Conservation (phyloP, 2,888 invertebrate genomes). For the Cheilosia soror region DNA sequence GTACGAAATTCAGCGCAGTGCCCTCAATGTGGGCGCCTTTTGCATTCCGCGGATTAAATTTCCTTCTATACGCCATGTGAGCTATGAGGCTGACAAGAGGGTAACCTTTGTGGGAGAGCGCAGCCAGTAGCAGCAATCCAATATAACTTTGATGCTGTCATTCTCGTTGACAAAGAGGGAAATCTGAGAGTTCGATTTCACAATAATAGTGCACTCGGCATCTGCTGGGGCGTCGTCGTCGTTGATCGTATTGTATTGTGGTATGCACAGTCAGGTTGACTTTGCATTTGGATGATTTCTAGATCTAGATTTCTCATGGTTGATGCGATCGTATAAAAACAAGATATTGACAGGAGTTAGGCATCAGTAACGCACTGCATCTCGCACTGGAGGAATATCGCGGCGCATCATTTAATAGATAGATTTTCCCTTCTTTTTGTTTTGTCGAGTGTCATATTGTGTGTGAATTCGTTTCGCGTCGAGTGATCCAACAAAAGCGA, state of each 20-base stretch:
- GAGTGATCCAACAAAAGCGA: background rate
- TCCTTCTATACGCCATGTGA: constrained; percentile 26
- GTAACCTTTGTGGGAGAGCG: constrained; percentile 65
- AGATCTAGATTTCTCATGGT: constrained; percentile 70
- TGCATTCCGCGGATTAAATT: constrained; percentile 26
- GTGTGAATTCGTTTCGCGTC: background rate
- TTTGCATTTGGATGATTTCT: constrained; percentile 68
- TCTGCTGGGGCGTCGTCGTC: constrained; percentile 36
- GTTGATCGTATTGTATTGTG: constrained; percentile 26
- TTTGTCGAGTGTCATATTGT: background rate
- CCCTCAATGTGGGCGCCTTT: constrained; percentile 58
- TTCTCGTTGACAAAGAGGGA: constrained; percentile 45
- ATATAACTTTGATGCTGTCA: constrained; percentile 36
- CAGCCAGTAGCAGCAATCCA: constrained; percentile 21
- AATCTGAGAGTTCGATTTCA: constrained; percentile 70
- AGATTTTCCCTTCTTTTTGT: background rate
- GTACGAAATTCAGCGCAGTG: constrained; percentile 50
- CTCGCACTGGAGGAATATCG: constrained; percentile 68
- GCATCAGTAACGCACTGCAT: constrained; percentile 74
- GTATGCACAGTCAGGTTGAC: constrained; percentile 56
- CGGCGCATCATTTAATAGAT: constrained; percentile 11
- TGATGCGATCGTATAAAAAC: constrained; percentile 72
- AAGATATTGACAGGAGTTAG: constrained; percentile 62
- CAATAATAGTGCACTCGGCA: constrained; percentile 52
- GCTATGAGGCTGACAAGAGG: constrained; percentile 68